These are phyloP conservation scores for Halcyon senegalensis DNA, from an alignment of 2,113 vertebrate genomes.

Conservation along the genomic window DNA sequence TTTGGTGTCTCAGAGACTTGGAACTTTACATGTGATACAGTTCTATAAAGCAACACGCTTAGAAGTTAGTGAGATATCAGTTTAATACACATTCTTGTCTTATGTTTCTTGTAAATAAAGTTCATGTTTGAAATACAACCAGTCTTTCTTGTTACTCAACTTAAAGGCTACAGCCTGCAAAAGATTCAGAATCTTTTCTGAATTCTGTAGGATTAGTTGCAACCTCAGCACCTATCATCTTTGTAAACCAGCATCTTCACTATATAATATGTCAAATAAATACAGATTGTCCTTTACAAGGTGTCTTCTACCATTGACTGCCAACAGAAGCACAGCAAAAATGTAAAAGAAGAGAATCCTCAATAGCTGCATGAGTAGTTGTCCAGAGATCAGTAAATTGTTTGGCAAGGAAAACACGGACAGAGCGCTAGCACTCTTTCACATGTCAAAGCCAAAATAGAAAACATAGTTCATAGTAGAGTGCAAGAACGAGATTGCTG, in stretches of 20 bases:
- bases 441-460: conserved; percentile 56
- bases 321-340: conserved; percentile 29
- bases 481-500: conserved; percentile 28
- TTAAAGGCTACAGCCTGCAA: neutral
- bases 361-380: neutral
- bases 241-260: neutral
- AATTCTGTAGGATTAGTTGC: neutral
- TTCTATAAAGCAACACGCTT: neutral
- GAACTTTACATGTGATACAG: neutral
- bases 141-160: neutral
- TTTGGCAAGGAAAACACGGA: conserved; percentile 36
- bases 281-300: conserved; percentile 18
- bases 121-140: neutral
- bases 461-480: conserved; percentile 32
- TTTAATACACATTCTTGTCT: neutral
- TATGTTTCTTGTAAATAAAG: neutral
- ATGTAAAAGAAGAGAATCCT: neutral
- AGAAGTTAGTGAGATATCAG: neutral
- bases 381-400: conserved; percentile 37
- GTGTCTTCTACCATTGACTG: conserved; percentile 6
- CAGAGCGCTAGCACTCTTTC: conserved; percentile 23
- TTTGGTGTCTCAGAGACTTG: neutral
- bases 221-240: neutral
- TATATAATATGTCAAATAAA: neutral
- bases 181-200: neutral